A percentile compares a stretch with the other conserved stretches of the same genome.
Evolutionary conservation across 2,888 invertebrate genomes (phyloP).

Genomic region (Meteorus cinctellus): DNA sequence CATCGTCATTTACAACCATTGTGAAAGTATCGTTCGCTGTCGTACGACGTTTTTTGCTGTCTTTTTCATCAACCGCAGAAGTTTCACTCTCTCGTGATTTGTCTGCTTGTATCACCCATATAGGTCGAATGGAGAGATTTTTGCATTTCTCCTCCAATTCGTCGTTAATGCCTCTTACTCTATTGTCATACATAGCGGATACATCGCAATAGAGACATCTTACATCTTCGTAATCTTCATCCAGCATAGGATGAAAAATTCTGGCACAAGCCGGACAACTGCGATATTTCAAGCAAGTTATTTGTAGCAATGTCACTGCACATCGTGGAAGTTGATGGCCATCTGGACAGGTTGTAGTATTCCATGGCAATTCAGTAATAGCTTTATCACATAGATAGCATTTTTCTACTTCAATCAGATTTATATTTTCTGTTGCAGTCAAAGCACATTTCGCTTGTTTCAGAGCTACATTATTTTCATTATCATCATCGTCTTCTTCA

Average conservation of each 20-base stretch:
- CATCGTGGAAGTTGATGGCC: slow-evolving; percentile 69
- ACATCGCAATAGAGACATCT: slow-evolving; percentile 67
- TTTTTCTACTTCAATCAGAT: slow-evolving; percentile 54
- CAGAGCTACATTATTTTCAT: slow-evolving; percentile 43
- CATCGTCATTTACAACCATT: slow-evolving; percentile 50
- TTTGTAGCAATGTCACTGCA: slow-evolving; percentile 65
- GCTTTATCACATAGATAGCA: slow-evolving; percentile 63
- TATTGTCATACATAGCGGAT: slow-evolving; percentile 58
- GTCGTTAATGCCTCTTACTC: slow-evolving; percentile 46
- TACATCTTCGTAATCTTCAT: slow-evolving; percentile 58
- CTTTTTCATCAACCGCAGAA: slow-evolving; percentile 31
- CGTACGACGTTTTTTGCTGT: slow-evolving; percentile 27
- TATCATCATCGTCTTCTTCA: slow-evolving; percentile 59
- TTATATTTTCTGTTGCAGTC: slow-evolving; percentile 47
- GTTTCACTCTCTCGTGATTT: slow-evolving; percentile 31
- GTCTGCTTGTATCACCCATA: slow-evolving; percentile 24
- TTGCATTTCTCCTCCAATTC: slow-evolving; percentile 34
- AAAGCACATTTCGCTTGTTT: slow-evolving; percentile 53
- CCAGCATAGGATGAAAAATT: slow-evolving; percentile 66
- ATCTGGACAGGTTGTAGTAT: slow-evolving; percentile 57
- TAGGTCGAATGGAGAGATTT: slow-evolving; percentile 47
- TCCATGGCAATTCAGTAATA: slow-evolving; percentile 64
- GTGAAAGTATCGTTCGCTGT: slow-evolving; percentile 42
- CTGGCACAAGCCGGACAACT: slow-evolving; percentile 63
- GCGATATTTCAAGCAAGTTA: slow-evolving; percentile 59